phyloP scores from a whole-genome alignment of 2,797 vertebrate genomes.

The Pogoniulus pusillus region DNA sequence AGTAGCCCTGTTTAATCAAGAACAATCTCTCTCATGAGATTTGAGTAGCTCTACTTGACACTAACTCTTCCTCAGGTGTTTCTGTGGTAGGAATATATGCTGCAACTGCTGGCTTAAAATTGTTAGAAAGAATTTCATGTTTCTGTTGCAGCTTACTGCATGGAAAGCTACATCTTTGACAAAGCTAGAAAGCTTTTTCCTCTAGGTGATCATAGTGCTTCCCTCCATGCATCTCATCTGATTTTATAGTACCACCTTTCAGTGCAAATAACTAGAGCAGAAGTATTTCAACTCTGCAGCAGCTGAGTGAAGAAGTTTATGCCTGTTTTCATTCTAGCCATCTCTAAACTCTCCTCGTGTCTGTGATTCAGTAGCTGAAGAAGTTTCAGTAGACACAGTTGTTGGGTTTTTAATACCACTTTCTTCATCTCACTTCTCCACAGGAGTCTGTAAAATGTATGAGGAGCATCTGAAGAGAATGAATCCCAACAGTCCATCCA shows the following conservation, averaged over 20 bases:
- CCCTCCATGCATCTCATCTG: background rate
- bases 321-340: background rate
- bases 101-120: background rate
- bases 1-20: background rate
- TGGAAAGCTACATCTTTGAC: background rate
- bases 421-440: background rate
- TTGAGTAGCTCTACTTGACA: background rate
- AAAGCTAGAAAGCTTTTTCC: background rate
- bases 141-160: background rate
- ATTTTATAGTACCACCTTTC: background rate
- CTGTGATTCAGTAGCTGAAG: background rate
- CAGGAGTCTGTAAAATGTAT: conserved; percentile 99
- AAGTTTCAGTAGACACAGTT: background rate
- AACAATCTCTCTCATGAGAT: background rate
- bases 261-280: background rate
- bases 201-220: background rate
- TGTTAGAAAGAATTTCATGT: background rate
- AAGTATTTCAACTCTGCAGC: background rate
- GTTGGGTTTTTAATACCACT: background rate
- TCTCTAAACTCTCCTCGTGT: background rate
- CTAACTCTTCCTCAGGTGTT: background rate
- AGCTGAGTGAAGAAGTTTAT: background rate
- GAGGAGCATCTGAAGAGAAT: conserved; percentile 99
- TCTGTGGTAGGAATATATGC: background rate
- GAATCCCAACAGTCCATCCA: conserved; percentile 99